phyloP scores from a whole-genome alignment of 1,140 invertebrate genomes.

The Riptortus pedestris region DNA sequence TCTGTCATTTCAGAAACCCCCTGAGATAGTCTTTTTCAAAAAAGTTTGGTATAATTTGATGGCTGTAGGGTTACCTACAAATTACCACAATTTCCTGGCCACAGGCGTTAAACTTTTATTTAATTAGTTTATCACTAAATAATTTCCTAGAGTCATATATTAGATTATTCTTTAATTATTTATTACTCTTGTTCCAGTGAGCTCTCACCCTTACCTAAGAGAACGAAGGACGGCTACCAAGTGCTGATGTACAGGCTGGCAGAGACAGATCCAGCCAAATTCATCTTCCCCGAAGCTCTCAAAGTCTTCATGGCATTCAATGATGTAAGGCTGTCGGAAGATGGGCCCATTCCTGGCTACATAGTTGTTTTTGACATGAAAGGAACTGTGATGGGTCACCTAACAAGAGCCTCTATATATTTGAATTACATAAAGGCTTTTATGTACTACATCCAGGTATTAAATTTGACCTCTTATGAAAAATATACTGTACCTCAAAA shows the following conservation, averaged over 20 bases:
- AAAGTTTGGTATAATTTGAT: too few relatives aligned
- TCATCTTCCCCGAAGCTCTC: constrained; percentile 48
- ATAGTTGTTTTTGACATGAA: constrained; percentile 56
- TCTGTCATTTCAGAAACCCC: too few relatives aligned
- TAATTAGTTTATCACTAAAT: too few relatives aligned
- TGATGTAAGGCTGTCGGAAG: constrained; percentile 49
- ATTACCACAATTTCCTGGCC: too few relatives aligned
- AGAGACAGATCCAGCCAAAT: constrained; percentile 47
- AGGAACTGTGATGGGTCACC: constrained; percentile 47
- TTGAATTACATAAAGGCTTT: constrained; percentile 47
- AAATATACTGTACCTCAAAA: too few relatives aligned
- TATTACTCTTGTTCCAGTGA: constrained; percentile 25
- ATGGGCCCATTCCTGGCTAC: constrained; percentile 49
- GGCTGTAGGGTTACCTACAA: too few relatives aligned
- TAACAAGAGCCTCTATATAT: constrained; percentile 43
- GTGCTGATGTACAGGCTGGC: constrained; percentile 47
- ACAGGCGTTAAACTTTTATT: too few relatives aligned
- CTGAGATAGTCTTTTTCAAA: too few relatives aligned
- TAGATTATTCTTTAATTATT: too few relatives aligned
- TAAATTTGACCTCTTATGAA: too few relatives aligned
- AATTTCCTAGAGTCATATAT: too few relatives aligned
- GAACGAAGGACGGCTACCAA: constrained; percentile 48
- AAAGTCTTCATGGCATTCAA: constrained; percentile 55
- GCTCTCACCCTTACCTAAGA: constrained; percentile 39
- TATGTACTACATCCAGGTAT: constrained; percentile 56